These are phyloP conservation scores for Nasua narica DNA, from an alignment of 2,797 vertebrate genomes.

Conservation along the genomic window DNA sequence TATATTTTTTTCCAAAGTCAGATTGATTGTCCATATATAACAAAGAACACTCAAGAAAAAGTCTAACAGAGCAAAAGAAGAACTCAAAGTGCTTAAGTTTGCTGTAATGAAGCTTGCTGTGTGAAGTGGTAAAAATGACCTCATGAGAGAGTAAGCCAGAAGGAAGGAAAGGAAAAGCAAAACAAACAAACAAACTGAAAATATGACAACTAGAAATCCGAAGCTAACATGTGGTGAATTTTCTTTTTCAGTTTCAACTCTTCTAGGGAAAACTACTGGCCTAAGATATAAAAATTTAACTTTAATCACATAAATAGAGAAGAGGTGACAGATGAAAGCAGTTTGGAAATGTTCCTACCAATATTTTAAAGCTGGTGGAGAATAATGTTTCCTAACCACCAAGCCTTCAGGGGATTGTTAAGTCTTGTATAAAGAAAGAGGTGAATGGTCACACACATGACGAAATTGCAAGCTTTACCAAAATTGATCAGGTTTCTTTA, in stretches of 20 bases:
- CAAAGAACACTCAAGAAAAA: not conserved
- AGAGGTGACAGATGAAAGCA: slow-evolving; percentile 18
- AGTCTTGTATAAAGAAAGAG: slow-evolving; percentile 35
- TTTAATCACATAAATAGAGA: slow-evolving; percentile 39
- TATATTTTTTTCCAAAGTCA: not conserved
- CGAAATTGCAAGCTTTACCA: slow-evolving; percentile 1
- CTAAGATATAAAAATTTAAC: slow-evolving; percentile 38
- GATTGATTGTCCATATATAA: not conserved
- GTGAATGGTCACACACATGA: not conserved
- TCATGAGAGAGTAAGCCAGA: not conserved
- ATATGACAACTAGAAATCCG: slow-evolving; percentile 20
- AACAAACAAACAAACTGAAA: not conserved
- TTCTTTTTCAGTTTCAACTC: slow-evolving; percentile 21
- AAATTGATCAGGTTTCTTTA: slow-evolving; percentile 44
- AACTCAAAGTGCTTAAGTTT: not conserved
- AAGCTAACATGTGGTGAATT: not conserved
- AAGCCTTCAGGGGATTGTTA: slow-evolving; percentile 33
- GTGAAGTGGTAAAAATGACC: not conserved
- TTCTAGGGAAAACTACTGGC: slow-evolving; percentile 31
- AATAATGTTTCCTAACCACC: slow-evolving; percentile 35
- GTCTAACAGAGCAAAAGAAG: slow-evolving; percentile 8
- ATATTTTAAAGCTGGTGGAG: slow-evolving; percentile 30
- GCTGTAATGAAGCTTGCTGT: not conserved
- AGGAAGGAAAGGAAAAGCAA: not conserved
- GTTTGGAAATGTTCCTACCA: slow-evolving; percentile 6